Conservation (phyloP, 2,797 vertebrate genomes). For the Enteromius afrohamiltoni region DNA sequence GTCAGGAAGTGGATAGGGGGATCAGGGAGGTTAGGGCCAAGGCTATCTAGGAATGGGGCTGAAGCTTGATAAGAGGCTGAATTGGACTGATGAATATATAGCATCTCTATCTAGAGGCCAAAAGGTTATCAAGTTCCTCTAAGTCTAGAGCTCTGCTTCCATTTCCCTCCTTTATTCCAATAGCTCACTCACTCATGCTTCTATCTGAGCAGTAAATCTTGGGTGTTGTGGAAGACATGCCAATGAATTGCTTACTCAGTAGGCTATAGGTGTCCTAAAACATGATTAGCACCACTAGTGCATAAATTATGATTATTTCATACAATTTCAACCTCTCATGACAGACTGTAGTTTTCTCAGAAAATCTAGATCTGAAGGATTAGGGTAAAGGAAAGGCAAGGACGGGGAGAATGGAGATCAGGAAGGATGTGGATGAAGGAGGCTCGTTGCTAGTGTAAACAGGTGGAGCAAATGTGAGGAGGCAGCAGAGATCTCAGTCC, state of each 20-base stretch:
- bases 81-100: constrained; percentile 51
- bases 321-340: background rate
- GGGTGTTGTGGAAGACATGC: background rate
- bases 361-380: constrained; percentile 32
- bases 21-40: constrained; percentile 45
- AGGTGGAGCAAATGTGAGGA: constrained; percentile 76
- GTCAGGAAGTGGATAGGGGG: constrained; percentile 48
- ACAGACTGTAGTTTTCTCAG: background rate
- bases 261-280: constrained; percentile 9
- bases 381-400: constrained; percentile 15
- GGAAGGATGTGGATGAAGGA: constrained; percentile 65
- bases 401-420: constrained; percentile 53
- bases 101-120: constrained; percentile 19
- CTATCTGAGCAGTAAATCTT: background rate
- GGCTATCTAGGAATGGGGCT: constrained; percentile 53
- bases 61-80: constrained; percentile 41
- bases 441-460: constrained; percentile 74
- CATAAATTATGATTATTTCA: background rate
- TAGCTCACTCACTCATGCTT: background rate
- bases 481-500: constrained; percentile 61
- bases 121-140: constrained; percentile 25
- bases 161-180: constrained; percentile 1
- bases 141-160: constrained; percentile 12
- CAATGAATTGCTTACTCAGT: background rate
- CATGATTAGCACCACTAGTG: background rate